These are phyloP conservation scores for Sphaerophoria taeniata DNA, from an alignment of 2,888 invertebrate species.

Conservation along the genomic window DNA sequence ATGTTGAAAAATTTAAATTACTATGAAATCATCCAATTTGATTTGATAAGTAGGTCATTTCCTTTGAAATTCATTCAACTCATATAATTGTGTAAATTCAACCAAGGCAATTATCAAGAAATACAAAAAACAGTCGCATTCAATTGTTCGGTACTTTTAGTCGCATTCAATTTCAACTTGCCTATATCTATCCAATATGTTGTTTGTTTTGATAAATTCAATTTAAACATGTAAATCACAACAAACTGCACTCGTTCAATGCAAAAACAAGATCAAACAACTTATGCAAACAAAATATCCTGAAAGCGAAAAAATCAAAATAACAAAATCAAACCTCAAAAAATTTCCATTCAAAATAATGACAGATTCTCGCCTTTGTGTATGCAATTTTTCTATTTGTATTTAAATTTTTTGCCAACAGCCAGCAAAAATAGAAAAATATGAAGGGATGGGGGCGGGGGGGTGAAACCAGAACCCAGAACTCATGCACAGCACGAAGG, in stretches of 20 bases:
- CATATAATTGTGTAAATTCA: too few species aligned
- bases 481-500: too few species aligned
- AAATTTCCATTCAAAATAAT: conserved; percentile 22
- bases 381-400: conserved; percentile 57
- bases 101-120: too few species aligned
- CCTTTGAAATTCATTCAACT: too few species aligned
- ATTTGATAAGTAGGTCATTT: too few species aligned
- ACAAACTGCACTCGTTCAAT: conserved; percentile 23
- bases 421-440: neutral
- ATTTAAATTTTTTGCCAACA: conserved; percentile 34
- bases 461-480: conserved; percentile 15
- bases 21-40: too few species aligned
- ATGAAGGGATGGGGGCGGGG: too few species aligned
- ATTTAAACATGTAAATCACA: conserved; percentile 43
- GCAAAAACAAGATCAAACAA: conserved; percentile 23
- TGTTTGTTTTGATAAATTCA: too few species aligned
- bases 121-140: too few species aligned
- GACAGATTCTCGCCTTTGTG: conserved; percentile 48
- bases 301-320: neutral
- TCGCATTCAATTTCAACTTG: too few species aligned
- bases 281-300: conserved; percentile 1
- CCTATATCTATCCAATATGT: conserved; percentile 25
- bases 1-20: too few species aligned
- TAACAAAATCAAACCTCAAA: conserved; percentile 19
- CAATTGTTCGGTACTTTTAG: too few species aligned